Percentiles rank a stretch among this genome's conserved stretches.
phyloP scores from a whole-genome alignment of 1,140 invertebrate genomes.

The Atta texana region DNA sequence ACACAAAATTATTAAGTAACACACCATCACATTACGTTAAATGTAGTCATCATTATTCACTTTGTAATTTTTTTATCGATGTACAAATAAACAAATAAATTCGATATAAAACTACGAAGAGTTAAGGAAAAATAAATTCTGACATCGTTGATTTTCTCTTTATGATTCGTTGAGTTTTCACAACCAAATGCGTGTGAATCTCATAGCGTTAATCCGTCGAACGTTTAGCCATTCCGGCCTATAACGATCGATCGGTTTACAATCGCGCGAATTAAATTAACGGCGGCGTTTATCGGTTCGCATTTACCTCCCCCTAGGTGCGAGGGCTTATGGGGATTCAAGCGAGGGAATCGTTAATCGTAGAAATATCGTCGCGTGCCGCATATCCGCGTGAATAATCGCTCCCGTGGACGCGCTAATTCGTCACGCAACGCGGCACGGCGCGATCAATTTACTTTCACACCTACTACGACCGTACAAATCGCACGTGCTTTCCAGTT shows the following conservation, averaged over 20 bases:
- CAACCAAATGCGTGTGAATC: not conserved
- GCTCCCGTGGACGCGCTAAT: slow-evolving; percentile 28
- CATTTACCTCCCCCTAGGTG: not conserved
- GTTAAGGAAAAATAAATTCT: not conserved
- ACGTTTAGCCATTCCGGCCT: slow-evolving; percentile 46
- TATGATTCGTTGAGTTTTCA: not conserved
- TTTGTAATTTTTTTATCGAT: no score
- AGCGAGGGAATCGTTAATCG: slow-evolving; percentile 38
- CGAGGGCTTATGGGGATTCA: slow-evolving; percentile 18
- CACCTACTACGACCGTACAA: slow-evolving; percentile 14
- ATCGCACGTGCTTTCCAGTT: slow-evolving; percentile 16
- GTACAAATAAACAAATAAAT: no score
- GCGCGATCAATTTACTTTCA: slow-evolving; percentile 34
- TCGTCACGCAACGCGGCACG: slow-evolving; percentile 47
- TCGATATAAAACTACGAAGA: not conserved
- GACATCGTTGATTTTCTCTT: not conserved
- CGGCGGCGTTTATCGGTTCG: slow-evolving; percentile 52
- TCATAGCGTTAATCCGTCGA: slow-evolving; percentile 11
- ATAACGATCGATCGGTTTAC: slow-evolving; percentile 12
- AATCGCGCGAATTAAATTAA: slow-evolving; percentile 70
- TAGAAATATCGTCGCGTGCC: slow-evolving; percentile 53
- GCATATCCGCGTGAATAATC: slow-evolving; percentile 37
- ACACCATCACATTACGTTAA: no score
- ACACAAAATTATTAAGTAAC: no score
- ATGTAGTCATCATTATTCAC: no score